Percentiles rank a stretch among this genome's conserved stretches.
Evolutionary conservation across 2,113 vertebrate genomes (phyloP).

Genomic region (Procavia capensis): DNA sequence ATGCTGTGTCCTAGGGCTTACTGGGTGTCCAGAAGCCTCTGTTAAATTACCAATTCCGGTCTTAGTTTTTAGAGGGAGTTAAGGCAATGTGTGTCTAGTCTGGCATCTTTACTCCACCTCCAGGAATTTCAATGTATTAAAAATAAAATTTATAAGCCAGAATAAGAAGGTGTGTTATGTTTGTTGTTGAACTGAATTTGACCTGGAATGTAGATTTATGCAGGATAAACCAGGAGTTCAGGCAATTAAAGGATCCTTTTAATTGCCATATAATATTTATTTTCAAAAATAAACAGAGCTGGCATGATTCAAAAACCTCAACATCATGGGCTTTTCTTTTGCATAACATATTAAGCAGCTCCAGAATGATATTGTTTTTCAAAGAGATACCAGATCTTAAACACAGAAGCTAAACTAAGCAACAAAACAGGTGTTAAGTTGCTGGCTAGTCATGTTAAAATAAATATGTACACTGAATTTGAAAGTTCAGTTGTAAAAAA

Average conservation of each 20-base stretch:
- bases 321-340: not conserved
- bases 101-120: too few species aligned
- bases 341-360: not conserved
- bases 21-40: too few species aligned
- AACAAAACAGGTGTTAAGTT: not conserved
- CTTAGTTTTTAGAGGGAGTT: too few species aligned
- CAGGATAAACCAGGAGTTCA: not conserved
- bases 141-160: not conserved
- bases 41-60: too few species aligned
- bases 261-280: not conserved
- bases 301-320: not conserved
- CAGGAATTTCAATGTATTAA: conserved; percentile 21
- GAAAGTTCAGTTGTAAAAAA: not conserved
- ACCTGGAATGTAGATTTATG: not conserved
- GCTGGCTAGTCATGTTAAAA: not conserved
- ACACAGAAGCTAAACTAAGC: not conserved
- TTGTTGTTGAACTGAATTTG: not conserved
- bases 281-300: not conserved
- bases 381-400: not conserved
- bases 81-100: too few species aligned
- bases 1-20: too few species aligned
- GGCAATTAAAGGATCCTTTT: not conserved
- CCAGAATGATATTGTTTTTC: not conserved
- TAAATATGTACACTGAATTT: not conserved
- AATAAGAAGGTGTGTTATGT: not conserved